phyloP scores from a whole-genome alignment of 92 coral and sea anemone genomes.

The Muricea muricata region DNA sequence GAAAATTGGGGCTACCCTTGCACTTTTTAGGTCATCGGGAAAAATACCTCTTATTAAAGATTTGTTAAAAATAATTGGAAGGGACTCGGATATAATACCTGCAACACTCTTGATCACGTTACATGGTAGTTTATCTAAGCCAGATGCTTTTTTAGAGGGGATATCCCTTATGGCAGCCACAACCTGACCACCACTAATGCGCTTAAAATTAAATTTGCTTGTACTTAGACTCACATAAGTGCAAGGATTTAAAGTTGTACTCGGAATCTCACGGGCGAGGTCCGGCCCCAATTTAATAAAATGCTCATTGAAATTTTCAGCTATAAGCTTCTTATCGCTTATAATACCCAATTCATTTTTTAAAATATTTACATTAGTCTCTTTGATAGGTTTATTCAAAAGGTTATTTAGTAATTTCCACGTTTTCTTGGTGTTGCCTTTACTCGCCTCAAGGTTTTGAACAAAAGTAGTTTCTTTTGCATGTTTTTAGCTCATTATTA shows the following conservation, averaged over 20 bases:
- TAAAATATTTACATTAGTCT: conserved; percentile 25
- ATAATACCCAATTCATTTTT: conserved; percentile 16
- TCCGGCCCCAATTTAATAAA: conserved; percentile 49
- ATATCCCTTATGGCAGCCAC: conserved; percentile 23
- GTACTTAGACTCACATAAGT: conserved; percentile 26
- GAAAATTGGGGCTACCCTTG: conserved; percentile 50
- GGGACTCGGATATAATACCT: conserved; percentile 42
- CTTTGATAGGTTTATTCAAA: conserved; percentile 32
- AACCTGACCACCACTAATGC: conserved; percentile 32
- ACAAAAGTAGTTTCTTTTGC: conserved; percentile 25
- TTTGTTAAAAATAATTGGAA: conserved; percentile 51
- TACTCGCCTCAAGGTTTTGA: conserved; percentile 25
- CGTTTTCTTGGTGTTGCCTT: conserved; percentile 45
- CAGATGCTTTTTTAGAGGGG: conserved; percentile 40
- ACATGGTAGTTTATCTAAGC: conserved; percentile 51
- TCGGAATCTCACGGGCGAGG: conserved; percentile 32
- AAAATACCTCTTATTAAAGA: conserved; percentile 43
- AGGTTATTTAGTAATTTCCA: conserved; percentile 48
- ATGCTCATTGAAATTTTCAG: conserved; percentile 53
- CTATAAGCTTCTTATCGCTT: conserved; percentile 11
- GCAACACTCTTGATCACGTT: conserved; percentile 48
- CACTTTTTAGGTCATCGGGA: conserved; percentile 51
- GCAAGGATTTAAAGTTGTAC: conserved; percentile 9
- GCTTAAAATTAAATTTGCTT: conserved; percentile 39
- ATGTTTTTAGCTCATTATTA: conserved; percentile 9